Base-by-base conservation (phyloP, 2,797 vertebrate genomes). In the Geotrypetes seraphini region DNA sequence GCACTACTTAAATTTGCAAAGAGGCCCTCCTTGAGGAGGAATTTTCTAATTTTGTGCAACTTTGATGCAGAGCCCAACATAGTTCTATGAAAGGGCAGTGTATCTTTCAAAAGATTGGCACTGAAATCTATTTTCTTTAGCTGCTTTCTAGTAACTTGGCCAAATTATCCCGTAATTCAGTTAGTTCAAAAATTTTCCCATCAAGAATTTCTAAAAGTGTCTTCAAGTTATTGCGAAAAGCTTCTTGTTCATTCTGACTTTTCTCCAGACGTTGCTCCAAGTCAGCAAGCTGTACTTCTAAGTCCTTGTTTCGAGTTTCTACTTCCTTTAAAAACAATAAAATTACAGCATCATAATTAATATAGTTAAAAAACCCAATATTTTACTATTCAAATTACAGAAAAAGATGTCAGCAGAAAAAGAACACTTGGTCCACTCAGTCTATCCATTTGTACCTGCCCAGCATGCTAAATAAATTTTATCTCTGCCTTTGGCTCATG, bases 141-240 rank as follows among this genome's bases (percentile, higher is more conserved):
- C 90, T 96, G 80, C 90, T 89, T 66, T 97, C 89, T 78, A 90
- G 89, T 65, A 98, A 81, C 61, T 96, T 95, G 73, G 90, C 89
- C 79, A 98, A 75, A 57, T 87, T 98, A 84, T 98, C 92, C 71
- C 93, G 84, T 70, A 97, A 87, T 77, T 97, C 95, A 25, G 93
- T 90, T 75, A 98, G 84, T 88, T 98, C 94, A 73, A 97, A 97
- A 83, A 97, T 97, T 85, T 98, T 98, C 50, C 91, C 92, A 27
- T 98, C 94, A 76, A 98, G 83, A 63, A 97, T 82, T 82, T 97
- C 94, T 88, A 98, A 87, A 81, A 98, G 85, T 28, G 89, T 93
- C 83, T 93, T 91, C 81, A 98, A 90, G 70, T 91, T 94, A 88
- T 93, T 96, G 63, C 90, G 86, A 79, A 97, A 95, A 63, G 81